A percentile compares a stretch with the other conserved stretches of the same genome.
Conservation (phyloP, 2,113 vertebrate genomes). For the Uria aalge region DNA sequence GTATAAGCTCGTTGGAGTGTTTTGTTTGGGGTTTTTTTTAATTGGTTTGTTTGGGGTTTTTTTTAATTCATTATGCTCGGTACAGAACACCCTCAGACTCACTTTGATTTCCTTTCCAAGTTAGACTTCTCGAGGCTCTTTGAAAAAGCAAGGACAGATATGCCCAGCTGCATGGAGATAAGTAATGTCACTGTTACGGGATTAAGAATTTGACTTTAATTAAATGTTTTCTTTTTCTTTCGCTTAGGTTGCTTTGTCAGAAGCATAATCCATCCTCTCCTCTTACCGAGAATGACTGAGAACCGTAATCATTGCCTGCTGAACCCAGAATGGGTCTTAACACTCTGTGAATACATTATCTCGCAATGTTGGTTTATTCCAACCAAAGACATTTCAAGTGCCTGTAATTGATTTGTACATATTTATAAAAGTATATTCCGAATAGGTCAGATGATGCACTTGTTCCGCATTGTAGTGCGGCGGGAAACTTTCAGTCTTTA, state of each 20-base stretch:
- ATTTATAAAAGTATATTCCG: slow-evolving; percentile 85
- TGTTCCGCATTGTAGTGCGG: slow-evolving; percentile 64
- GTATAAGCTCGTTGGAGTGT: neutral
- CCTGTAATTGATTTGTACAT: slow-evolving; percentile 99
- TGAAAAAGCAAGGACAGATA: slow-evolving; percentile 15
- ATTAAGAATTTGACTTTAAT: neutral
- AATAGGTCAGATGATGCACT: slow-evolving; percentile 76
- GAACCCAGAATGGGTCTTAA: slow-evolving; percentile 82
- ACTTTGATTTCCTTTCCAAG: slow-evolving; percentile 16
- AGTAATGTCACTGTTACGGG: neutral
- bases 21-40: neutral
- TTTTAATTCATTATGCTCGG: neutral
- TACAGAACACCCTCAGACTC: neutral
- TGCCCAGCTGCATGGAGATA: slow-evolving; percentile 13
- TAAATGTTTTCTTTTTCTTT: neutral
- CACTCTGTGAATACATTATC: slow-evolving; percentile 87
- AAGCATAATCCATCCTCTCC: slow-evolving; percentile 78
- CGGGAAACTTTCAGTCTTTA: slow-evolving; percentile 1
- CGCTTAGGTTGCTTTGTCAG: slow-evolving; percentile 90
- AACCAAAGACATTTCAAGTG: slow-evolving; percentile 99
- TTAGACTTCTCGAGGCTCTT: neutral
- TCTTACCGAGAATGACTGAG: slow-evolving; percentile 61
- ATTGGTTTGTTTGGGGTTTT: neutral
- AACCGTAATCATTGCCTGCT: slow-evolving; percentile 86
- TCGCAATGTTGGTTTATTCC: slow-evolving; percentile 97